Base-by-base conservation (phyloP, 2,113 vertebrate genomes). In the Gymnobelideus leadbeateri region DNA sequence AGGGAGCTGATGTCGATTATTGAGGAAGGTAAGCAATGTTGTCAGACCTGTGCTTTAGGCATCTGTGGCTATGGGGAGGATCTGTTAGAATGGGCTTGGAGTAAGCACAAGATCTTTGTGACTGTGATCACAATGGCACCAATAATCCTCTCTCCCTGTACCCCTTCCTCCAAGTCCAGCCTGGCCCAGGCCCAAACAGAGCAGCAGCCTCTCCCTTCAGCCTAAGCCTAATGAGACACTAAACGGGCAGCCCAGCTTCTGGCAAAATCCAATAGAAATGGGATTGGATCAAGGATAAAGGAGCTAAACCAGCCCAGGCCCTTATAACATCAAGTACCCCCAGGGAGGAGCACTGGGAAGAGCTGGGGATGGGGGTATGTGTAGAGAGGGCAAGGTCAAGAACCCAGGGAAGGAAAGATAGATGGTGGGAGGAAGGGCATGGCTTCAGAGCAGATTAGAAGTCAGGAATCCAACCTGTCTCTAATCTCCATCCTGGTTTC, bases 171-270 rank as follows among this genome's bases (percentile, higher is more conserved):
- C 21, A 46, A 43, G 7, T 6, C n/a, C 16, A 14, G 61, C 52
- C 23, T 89, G 93, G 43, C 89, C 43, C 49, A 25, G 68, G 19
- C 91, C 90, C 95, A 61, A 95, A 51, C 91, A 84, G 89, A 96
- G n/a, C 31, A 61, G 54, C 94, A 19, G 68, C 16, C n/a, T 84
- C 68, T 43, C n/a, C 68, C 68, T 84, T 84, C 68, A 84, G 68
- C 19, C n/a, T 84, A 43, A 84, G 68, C 68, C 68, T 84, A 84
- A 84, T 84, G 68, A 84, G 68, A 84, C 68, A 84, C 68, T 84
- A 84, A 84, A 84, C 7, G 68, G 68, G n/a, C 68, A 84, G 68
- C n/a, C 68, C 68, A 84, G 68, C 68, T 84, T 84, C 68, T 84
- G 68, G 68, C 68, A 84, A 84, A 84, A 84, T 84, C 68, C 68